Base-by-base conservation (phyloP, 1,140 invertebrate species). In the Drosophila asahinai region DNA sequence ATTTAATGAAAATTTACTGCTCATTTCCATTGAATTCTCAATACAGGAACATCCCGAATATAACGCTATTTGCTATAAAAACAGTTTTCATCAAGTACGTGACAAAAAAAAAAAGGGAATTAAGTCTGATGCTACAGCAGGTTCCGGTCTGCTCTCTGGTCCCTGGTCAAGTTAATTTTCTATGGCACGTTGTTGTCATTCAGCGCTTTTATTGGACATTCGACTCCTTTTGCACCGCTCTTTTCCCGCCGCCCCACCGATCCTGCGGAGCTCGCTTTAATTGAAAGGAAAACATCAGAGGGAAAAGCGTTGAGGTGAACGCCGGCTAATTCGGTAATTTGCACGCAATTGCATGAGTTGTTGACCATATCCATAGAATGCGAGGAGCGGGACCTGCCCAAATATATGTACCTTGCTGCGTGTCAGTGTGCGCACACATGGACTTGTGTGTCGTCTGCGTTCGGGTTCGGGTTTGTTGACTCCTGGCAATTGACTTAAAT, bases 281-380 rank as follows among this genome's bases (percentile, higher is more conserved):
- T 87, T 87, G 84, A 87, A 87, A 87, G 81, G 81, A 78, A 87
- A 87, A 87, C 77, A 81, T 82, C 84, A 81, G 65, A 49, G 78
- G 67, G 62, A 63, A 78, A 81, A 61, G 84, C 84, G 81, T 87
- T 78, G 81, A 84, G 84, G 84, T 90, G 86, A 81, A 62, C 67
- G 81, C 63, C 70, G 77, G 84, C 84, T 89, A 87, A 87, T 87
- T 87, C 81, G 84, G 84, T 89, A 87, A 87, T 87, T 87, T 87
- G 84, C 84, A 87, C 84, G 84, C 84, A 87, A 87, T 87, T 89
- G 84, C 86, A 87, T 89, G 84, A 89, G 84, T 89, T 87, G 84
- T 87, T 87, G 84, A 84, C 81, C 87, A 77, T 89, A 89, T 89
- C 83, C 83, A 86, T 86, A 74, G 84, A 74, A 65, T 70, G 81